phyloP scores from a whole-genome alignment of 1,140 invertebrate genomes.

The Drosophila takahashii region DNA sequence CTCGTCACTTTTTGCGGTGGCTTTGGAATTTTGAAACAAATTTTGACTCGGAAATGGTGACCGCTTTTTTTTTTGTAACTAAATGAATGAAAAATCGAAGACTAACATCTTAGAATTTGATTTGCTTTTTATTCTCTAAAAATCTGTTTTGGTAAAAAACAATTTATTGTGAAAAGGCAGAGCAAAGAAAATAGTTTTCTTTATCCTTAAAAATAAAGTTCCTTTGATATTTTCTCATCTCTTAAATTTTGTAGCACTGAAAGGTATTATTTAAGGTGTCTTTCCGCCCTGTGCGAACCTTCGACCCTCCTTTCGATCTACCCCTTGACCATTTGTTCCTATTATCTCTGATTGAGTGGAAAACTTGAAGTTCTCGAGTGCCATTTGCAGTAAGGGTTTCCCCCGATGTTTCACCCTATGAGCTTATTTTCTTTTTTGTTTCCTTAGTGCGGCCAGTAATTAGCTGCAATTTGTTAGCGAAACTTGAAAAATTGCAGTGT shows the following conservation, averaged over 20 bases:
- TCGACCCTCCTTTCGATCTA: not conserved
- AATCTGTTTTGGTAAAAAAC: too few relatives aligned
- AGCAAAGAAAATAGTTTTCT: too few relatives aligned
- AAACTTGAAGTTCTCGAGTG: constrained; percentile 25
- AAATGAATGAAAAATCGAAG: constrained; percentile 2
- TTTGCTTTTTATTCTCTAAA: not conserved
- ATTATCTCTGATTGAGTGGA: constrained; percentile 46
- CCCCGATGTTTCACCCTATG: not conserved
- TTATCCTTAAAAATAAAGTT: too few relatives aligned
- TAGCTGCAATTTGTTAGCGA: constrained; percentile 72
- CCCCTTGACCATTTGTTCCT: constrained; percentile 27
- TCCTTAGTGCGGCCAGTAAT: constrained; percentile 46
- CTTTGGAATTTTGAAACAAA: constrained; percentile 4
- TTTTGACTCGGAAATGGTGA: not conserved
- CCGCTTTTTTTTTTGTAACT: not conserved
- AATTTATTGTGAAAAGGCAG: too few relatives aligned
- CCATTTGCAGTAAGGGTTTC: not conserved
- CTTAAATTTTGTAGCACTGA: not conserved
- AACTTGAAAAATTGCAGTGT: constrained; percentile 69
- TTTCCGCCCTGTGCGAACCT: not conserved
- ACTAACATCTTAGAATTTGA: not conserved
- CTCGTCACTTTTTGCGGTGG: not conserved
- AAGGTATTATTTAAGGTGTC: not conserved
- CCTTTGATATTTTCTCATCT: not conserved
- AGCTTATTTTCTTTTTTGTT: constrained; percentile 1